Evolutionary conservation across 2,888 invertebrate genomes (phyloP), one percentile per base, ranked within the genome.

Genomic region (Mesodorylaimus sp.): DNA sequence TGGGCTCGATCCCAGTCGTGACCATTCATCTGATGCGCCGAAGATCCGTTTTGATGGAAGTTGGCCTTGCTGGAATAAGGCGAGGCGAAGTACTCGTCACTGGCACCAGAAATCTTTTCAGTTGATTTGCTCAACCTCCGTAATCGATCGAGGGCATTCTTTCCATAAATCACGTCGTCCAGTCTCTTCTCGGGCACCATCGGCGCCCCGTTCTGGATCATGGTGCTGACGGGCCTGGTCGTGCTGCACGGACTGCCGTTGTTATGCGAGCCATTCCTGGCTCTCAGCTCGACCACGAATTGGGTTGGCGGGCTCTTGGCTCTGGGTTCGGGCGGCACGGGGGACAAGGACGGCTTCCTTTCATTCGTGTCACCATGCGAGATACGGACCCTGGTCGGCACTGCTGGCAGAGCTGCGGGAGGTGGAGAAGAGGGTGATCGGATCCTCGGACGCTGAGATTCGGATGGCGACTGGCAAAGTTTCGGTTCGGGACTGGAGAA

Each of bases 101-200:
- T 16, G n/a, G n/a, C n/a, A n/a, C n/a, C n/a, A 3, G 39, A 2
- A 19, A 50, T 21, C 39, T 50, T 50, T 10, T 50, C 50, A 10
- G 48, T 49, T 16, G 50, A 50, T 23, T 28, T 41, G 50, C 50
- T 50, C 28, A 50, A 25, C 25, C 28, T 24, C 38, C 36, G 7
- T 5, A n/a, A 16, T 32, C 32, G n/a, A 5, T 13, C 3, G 3
- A 16, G 5, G 16, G 10, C 19, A 25, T 37, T 38, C 24, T 25
- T 47, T n/a, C 47, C 47, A 25, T 44, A 44, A 7, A 44, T 23
- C 24, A 44, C n/a, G 7, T 44, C 44, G 44, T 44, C 44, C 24
- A 44, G 44, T 44, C 44, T 23, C 25, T 44, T 44, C n/a, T 44
- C 44, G 19, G 26, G 21, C n/a, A 7, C 5, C 23, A 21, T 39